Percentiles rank a stretch among this genome's conserved stretches.
phyloP scores from a whole-genome alignment of 2,113 vertebrate genomes.

The Boulengeromyrus knoepffleri region DNA sequence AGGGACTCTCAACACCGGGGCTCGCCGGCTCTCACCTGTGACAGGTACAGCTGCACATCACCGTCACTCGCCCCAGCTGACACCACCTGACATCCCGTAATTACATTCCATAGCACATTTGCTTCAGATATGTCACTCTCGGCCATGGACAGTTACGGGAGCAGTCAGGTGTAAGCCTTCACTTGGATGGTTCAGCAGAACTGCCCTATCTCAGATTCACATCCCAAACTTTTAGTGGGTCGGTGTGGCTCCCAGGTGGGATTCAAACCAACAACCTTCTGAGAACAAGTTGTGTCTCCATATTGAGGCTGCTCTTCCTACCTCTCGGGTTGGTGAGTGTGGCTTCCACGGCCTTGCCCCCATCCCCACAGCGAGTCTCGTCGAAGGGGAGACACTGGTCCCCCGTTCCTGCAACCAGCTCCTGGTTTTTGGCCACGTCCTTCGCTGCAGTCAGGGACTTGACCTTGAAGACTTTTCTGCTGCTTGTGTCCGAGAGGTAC shows the following conservation, averaged over 20 bases:
- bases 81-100: background rate
- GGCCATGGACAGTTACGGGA: background rate
- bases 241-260: background rate
- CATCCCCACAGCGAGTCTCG: constrained; percentile 91
- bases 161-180: background rate
- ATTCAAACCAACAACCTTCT: background rate
- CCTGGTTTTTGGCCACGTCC: constrained; percentile 86
- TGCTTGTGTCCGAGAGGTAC: constrained; percentile 94
- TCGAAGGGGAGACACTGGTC: constrained; percentile 97
- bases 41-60: background rate
- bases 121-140: background rate
- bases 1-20: background rate
- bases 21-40: background rate
- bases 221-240: background rate
- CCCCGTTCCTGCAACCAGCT: constrained; percentile 88
- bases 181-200: background rate
- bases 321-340: constrained; percentile 92
- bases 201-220: background rate
- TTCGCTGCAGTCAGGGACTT: constrained; percentile 79
- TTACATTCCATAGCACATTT: background rate
- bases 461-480: constrained; percentile 86
- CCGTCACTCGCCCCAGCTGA: background rate
- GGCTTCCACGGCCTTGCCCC: constrained; percentile 88
- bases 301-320: constrained; percentile 42
- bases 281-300: background rate